These are phyloP conservation scores for Apamea anceps DNA, from an alignment of 2,888 invertebrate genomes.

Conservation along the genomic window DNA sequence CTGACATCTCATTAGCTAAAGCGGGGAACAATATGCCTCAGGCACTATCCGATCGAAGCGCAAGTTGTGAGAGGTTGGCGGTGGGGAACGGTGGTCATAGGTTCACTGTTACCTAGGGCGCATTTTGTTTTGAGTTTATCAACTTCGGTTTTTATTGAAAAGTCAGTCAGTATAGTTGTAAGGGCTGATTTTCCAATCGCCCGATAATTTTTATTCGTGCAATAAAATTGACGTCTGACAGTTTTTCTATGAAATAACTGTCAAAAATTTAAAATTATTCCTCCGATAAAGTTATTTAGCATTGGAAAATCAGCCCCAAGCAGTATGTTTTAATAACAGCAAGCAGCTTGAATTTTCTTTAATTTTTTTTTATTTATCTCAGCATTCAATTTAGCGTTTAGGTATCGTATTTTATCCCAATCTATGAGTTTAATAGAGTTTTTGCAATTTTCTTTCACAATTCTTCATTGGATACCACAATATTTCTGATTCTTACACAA, in stretches of 20 bases:
- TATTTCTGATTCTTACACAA: no score
- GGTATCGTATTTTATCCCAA: not conserved
- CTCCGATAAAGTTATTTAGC: no score
- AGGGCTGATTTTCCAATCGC: no score
- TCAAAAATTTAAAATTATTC: no score
- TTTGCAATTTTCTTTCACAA: not conserved
- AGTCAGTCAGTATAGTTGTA: not conserved
- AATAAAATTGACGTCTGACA: no score
- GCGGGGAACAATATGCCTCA: slow-evolving; percentile 85
- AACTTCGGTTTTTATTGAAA: not conserved
- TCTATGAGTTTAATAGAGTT: not conserved
- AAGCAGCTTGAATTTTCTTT: not conserved
- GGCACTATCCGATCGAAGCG: slow-evolving; percentile 77
- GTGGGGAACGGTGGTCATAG: not conserved
- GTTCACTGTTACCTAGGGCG: not conserved
- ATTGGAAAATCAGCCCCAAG: no score
- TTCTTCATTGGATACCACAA: not conserved
- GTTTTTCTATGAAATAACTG: no score
- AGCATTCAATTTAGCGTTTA: not conserved
- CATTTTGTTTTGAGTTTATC: not conserved
- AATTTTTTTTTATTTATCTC: not conserved
- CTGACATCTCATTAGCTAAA: slow-evolving; percentile 90
- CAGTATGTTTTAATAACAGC: not conserved
- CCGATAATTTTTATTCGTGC: no score
- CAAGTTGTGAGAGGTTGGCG: slow-evolving; percentile 62